These are phyloP conservation scores for Leptodirus hochenwartii DNA, from an alignment of 2,888 invertebrate species.

Conservation along the genomic window DNA sequence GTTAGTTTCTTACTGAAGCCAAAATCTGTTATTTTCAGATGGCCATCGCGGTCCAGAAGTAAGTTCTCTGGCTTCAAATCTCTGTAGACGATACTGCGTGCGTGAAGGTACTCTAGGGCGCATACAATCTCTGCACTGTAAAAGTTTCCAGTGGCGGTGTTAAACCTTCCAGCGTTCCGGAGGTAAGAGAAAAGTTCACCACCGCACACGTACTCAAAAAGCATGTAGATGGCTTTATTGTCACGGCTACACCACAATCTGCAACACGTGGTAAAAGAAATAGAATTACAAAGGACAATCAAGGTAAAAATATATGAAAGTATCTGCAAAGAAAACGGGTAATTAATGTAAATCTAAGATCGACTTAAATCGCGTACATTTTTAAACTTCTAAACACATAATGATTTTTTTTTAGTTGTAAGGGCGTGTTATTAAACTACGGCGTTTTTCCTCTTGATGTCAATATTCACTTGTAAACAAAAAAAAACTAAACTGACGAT, in stretches of 20 bases:
- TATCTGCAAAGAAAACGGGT: too few species aligned
- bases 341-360: too few species aligned
- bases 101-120: constrained; percentile 86
- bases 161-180: constrained; percentile 79
- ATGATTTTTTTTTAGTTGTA: too few species aligned
- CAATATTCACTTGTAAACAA: too few species aligned
- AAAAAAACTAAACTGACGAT: too few species aligned
- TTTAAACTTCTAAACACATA: too few species aligned
- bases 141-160: constrained; percentile 72
- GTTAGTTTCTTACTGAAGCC: constrained; percentile 91
- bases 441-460: too few species aligned
- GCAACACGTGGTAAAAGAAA: constrained; percentile 17
- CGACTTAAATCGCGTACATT: too few species aligned
- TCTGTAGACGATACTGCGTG: constrained; percentile 69
- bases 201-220: constrained; percentile 91
- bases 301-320: constrained; percentile 2
- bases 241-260: constrained; percentile 90
- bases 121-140: constrained; percentile 89
- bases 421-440: too few species aligned
- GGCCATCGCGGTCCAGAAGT: constrained; percentile 79
- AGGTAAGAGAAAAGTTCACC: constrained; percentile 95
- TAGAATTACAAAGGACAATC: not conserved
- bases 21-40: constrained; percentile 94
- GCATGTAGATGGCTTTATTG: constrained; percentile 83
- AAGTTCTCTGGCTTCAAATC: constrained; percentile 92